phyloP scores from a whole-genome alignment of 2,113 vertebrate species.

The Malurus melanocephalus region DNA sequence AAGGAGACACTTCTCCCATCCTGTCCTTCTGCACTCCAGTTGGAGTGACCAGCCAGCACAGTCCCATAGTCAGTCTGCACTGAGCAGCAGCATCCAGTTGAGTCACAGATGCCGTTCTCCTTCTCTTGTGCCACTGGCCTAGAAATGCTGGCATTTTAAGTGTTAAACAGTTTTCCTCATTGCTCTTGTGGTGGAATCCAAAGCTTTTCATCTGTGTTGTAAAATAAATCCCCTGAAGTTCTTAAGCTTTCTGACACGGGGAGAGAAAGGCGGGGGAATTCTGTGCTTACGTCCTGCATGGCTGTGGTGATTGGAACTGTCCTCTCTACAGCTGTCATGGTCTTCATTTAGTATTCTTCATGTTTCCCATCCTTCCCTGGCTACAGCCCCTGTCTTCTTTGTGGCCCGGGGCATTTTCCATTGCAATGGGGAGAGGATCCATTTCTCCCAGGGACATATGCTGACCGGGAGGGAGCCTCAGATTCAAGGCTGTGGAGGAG shows the following conservation, averaged over 20 bases:
- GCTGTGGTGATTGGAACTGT: not conserved
- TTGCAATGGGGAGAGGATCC: not conserved
- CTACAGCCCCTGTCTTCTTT: not conserved
- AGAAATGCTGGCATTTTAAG: not conserved
- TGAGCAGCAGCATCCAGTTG: not conserved
- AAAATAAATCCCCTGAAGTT: not conserved
- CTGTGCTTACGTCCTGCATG: not conserved
- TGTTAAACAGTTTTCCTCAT: not conserved
- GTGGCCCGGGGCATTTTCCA: not conserved
- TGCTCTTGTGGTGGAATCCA: not conserved
- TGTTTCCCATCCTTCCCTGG: not conserved
- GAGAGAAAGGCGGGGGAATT: not conserved
- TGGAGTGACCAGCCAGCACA: accelerated
- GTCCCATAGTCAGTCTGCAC: not conserved
- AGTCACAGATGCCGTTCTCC: not conserved
- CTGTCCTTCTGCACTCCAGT: not conserved
- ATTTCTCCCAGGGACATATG: accelerated
- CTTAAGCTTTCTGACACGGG: not conserved
- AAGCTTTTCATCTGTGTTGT: not conserved
- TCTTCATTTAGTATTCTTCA: not conserved
- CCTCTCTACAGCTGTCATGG: not conserved
- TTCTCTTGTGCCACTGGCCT: not conserved
- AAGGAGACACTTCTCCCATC: constrained; percentile 19
- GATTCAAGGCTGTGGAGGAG: not conserved
- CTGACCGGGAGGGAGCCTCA: not conserved